phyloP scores from a whole-genome alignment of 2,888 invertebrate genomes.

The Xanthorhoe spadicearia region DNA sequence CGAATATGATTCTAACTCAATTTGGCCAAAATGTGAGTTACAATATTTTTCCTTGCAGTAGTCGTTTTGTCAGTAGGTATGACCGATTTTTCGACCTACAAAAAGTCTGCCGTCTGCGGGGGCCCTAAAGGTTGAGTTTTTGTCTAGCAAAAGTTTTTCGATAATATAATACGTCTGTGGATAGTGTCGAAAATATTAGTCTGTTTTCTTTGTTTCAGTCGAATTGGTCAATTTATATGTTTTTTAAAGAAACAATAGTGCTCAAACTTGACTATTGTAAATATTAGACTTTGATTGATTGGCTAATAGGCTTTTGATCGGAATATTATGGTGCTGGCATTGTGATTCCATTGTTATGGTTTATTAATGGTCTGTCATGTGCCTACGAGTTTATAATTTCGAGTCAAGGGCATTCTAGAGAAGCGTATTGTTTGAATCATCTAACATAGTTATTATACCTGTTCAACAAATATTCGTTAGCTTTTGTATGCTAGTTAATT shows the following conservation, averaged over 20 bases:
- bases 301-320: background rate
- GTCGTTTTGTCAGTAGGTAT: too few relatives aligned
- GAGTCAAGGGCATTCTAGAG: background rate
- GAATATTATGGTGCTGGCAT: background rate
- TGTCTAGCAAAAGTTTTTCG: constrained; percentile 20
- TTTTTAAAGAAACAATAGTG: background rate
- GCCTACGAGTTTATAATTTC: background rate
- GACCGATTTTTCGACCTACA: too few relatives aligned
- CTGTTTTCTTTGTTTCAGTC: background rate
- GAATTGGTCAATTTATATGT: background rate
- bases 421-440: background rate
- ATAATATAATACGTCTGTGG: background rate
- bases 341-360: background rate
- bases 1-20: too few relatives aligned
- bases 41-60: too few relatives aligned
- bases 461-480: background rate
- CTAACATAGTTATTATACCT: background rate
- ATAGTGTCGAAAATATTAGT: background rate
- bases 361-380: constrained; percentile 1
- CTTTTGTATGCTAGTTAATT: background rate
- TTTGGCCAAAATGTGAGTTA: too few relatives aligned
- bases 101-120: too few relatives aligned
- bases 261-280: background rate
- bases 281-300: background rate
- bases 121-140: constrained; percentile 32